Evolutionary conservation across 2,888 invertebrate species (phyloP).

Genomic region (Philhelius pedissequus): DNA sequence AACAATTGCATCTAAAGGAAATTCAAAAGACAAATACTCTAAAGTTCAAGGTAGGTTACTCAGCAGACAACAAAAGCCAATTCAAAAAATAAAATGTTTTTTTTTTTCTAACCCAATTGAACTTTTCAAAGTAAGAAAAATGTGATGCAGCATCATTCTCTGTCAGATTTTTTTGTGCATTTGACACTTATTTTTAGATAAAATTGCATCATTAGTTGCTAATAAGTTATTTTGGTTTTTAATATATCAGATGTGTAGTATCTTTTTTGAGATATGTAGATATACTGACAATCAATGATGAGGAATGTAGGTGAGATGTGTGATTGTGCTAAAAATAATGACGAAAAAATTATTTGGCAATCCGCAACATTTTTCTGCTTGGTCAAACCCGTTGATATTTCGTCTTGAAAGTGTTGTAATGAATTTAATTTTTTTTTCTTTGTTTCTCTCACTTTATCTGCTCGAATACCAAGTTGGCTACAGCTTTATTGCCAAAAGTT

Average conservation of each 20-base stretch:
- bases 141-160: background rate
- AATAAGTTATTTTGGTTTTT: slow-evolving; percentile 14
- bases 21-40: background rate
- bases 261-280: background rate
- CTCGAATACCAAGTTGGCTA: background rate
- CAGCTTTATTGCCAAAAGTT: background rate
- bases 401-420: background rate
- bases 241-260: background rate
- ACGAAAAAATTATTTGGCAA: slow-evolving; percentile 12
- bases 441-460: background rate
- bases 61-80: background rate
- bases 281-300: background rate
- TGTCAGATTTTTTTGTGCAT: slow-evolving; percentile 1
- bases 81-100: background rate
- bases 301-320: background rate
- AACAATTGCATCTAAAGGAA: background rate
- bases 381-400: background rate
- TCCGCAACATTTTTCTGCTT: background rate
- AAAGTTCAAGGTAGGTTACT: slow-evolving; percentile 8
- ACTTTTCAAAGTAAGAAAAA: background rate
- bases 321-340: slow-evolving; percentile 2
- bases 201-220: slow-evolving; percentile 47
- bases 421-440: background rate
- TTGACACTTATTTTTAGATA: slow-evolving; percentile 26
- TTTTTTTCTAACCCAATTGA: background rate